Evolutionary conservation across 2,113 vertebrate species (phyloP).

Genomic region (Chaetodon auriga): DNA sequence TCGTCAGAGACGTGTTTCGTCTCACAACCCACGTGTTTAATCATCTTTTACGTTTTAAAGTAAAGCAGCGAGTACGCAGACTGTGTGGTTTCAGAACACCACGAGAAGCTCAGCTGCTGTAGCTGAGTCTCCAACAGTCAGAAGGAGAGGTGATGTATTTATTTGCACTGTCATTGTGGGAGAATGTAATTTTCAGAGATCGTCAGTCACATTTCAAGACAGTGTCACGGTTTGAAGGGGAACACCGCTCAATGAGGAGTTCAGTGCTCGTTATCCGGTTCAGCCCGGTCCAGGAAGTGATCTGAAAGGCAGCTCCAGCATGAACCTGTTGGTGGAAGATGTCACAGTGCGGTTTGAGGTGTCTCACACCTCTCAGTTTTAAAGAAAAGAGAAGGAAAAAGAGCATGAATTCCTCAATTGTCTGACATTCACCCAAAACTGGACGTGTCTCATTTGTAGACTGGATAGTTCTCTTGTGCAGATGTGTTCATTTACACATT

Average conservation of each 20-base stretch:
- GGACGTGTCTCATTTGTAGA: neutral
- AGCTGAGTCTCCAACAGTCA: neutral
- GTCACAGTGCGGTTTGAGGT: neutral
- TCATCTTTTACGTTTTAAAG: neutral
- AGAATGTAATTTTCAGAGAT: conserved; percentile 11
- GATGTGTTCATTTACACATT: neutral
- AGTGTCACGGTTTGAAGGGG: neutral
- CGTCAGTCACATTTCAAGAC: conserved; percentile 15
- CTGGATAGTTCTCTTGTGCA: neutral
- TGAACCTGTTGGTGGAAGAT: neutral
- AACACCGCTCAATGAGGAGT: neutral
- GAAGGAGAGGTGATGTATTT: neutral
- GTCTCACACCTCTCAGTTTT: neutral
- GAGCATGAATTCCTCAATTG: neutral
- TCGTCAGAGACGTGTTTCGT: neutral
- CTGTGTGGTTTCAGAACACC: neutral
- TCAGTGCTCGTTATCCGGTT: neutral
- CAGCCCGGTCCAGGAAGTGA: neutral
- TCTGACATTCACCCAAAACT: neutral
- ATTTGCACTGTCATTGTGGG: conserved; percentile 23
- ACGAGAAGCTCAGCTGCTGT: neutral
- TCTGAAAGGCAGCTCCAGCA: neutral
- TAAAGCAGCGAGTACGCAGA: neutral
- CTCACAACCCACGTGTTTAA: neutral
- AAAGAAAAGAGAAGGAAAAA: neutral